Base-by-base conservation (phyloP, 2,797 vertebrate species). In the Lepilemur ruficaudatus region DNA sequence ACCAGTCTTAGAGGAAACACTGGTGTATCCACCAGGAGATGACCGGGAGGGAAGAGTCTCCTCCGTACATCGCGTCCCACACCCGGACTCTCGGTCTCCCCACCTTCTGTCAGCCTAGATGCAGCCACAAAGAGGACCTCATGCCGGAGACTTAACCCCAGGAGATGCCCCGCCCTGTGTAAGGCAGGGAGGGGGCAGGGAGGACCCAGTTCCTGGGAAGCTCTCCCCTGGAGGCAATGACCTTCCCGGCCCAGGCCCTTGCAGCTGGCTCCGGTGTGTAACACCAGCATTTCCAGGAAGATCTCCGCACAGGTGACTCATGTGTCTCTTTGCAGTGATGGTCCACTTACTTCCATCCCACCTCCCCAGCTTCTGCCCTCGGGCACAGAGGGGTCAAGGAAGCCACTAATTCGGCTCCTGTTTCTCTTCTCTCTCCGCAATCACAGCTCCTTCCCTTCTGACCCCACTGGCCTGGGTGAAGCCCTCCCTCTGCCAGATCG, bases 191-290 rank as follows among this genome's bases (percentile, higher is more conserved):
- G 14, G 14, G 63, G n/a, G n/a, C 43, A 41, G 15, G 35, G 70
- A 15, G 46, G 59, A 13, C 41, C 3, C 13, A 14, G n/a, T 25
- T 46, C 46, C n/a, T 0, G 2, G 43, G 83, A 81, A 73, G 28
- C 41, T 20, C 4, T 81, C 18, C 52, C 43, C 0, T 1, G 1
- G 67, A 75, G 63, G 41, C 41, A 4, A 46, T 22, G 10, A 15
- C 25, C 9, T 0, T 65, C 14, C 32, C 32, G 15, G 32, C 17
- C 48, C 9, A 5, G 61, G 7, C 14, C 15, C 18, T 28, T 0
- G 14, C 7, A 48, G 69, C 87, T 20, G 59, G 30, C 76, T 87
- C 50, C 28, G 35, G 41, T 4, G 20, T 59, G 35, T 48, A 32
- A 20, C n/a, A 83, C 5, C 30, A 52, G 48, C 46, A 12, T 46